Percentiles rank a stretch among this genome's conserved stretches.
Conservation (phyloP, 2,113 vertebrate genomes). For the Pao palembangensis region DNA sequence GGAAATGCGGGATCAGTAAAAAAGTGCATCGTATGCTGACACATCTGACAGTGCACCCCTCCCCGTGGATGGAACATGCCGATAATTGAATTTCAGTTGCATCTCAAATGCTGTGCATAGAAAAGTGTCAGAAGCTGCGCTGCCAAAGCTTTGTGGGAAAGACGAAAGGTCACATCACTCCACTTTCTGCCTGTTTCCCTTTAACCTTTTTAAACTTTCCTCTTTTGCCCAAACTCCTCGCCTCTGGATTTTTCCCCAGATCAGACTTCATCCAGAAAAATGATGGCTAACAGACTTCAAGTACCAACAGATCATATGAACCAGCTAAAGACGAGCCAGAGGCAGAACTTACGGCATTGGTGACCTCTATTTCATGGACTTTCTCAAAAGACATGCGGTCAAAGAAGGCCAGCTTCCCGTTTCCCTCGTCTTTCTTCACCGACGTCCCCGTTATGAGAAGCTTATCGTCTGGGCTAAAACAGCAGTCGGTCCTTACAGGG, state of each 20-base stretch:
- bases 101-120: conserved; percentile 11
- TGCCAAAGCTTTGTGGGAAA: conserved; percentile 49
- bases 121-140: conserved; percentile 19
- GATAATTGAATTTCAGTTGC: conserved; percentile 44
- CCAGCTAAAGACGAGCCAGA: not conserved
- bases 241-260: conserved; percentile 2
- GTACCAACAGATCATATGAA: conserved; percentile 12
- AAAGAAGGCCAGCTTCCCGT: conserved; percentile 90
- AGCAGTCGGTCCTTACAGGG: conserved; percentile 89
- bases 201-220: conserved; percentile 5
- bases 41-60: conserved; percentile 2
- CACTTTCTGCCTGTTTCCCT: conserved; percentile 10
- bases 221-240: conserved; percentile 12
- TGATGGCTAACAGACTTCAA: conserved; percentile 1
- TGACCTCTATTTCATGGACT: conserved; percentile 90
- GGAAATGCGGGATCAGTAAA: conserved; percentile 46
- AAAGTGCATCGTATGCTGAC: conserved; percentile 18
- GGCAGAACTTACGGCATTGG: conserved; percentile 82
- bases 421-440: conserved; percentile 86
- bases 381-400: conserved; percentile 83
- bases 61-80: conserved; percentile 24
- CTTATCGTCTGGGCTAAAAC: conserved; percentile 95
- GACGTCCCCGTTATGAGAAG: conserved; percentile 91
- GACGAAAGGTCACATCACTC: conserved; percentile 38
- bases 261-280: conserved; percentile 1